Percentiles rank a stretch among this genome's conserved stretches.
These are phyloP conservation scores for Desmophyllum pertusum DNA, from an alignment of 92 coral and sea anemone genomes.

Conservation along the genomic window DNA sequence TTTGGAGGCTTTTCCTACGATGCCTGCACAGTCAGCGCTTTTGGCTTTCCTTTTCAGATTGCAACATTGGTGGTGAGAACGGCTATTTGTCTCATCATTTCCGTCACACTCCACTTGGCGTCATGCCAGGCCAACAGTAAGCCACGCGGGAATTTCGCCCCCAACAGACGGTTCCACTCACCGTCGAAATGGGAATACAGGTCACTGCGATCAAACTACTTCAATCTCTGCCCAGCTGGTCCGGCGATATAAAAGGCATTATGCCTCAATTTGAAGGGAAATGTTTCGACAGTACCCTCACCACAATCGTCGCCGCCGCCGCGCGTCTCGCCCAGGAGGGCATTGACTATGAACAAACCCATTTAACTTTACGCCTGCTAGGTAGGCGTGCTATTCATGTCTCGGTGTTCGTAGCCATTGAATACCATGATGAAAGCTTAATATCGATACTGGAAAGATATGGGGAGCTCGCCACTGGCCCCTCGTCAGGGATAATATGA, in stretches of 20 bases:
- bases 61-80: neutral
- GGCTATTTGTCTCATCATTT: neutral
- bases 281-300: constrained; percentile 3
- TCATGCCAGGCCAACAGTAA: neutral
- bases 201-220: neutral
- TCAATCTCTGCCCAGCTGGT: neutral
- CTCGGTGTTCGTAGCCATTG: neutral
- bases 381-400: neutral
- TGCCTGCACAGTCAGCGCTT: too few relatives aligned
- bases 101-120: neutral
- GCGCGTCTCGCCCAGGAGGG: neutral
- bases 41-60: too few relatives aligned
- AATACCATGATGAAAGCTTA: neutral
- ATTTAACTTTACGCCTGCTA: neutral
- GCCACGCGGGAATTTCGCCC: neutral
- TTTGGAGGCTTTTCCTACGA: too few relatives aligned
- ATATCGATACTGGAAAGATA: too few relatives aligned
- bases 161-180: neutral
- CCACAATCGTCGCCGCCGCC: neutral
- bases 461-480: neutral
- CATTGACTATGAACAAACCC: neutral
- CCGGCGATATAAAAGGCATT: neutral
- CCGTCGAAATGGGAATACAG: neutral
- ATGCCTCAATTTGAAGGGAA: neutral
- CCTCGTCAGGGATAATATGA: too few relatives aligned